A percentile compares a stretch with the other conserved stretches of the same genome.
Evolutionary conservation across 2,888 invertebrate genomes (phyloP).

Genomic region (Conomelus anceps): DNA sequence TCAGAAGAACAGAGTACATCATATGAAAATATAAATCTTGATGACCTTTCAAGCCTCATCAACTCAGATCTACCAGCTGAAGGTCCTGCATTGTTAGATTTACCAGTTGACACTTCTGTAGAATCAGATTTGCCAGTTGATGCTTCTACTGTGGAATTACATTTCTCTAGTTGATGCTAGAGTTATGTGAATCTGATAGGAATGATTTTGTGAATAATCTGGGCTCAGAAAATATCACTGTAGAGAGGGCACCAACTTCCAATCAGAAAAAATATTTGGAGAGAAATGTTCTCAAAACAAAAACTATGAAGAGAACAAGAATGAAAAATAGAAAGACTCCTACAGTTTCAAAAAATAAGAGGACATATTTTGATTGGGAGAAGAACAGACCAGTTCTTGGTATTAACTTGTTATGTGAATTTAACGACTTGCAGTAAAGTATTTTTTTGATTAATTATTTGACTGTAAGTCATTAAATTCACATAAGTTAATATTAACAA

Average conservation of each 20-base stretch:
- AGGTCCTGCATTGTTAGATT: too few relatives aligned
- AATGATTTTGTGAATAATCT: neutral
- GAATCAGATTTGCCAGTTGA: too few relatives aligned
- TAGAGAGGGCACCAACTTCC: neutral
- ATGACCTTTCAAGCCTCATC: neutral
- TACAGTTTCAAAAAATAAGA: too few relatives aligned
- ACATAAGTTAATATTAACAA: too few relatives aligned
- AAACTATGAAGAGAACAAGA: too few relatives aligned
- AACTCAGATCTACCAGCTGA: neutral
- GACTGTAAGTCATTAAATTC: too few relatives aligned
- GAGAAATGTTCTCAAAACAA: neutral
- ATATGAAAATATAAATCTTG: neutral
- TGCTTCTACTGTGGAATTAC: too few relatives aligned
- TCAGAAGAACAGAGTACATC: neutral
- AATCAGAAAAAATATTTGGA: neutral
- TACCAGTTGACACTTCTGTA: too few relatives aligned
- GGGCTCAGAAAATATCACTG: neutral
- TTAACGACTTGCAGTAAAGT: too few relatives aligned
- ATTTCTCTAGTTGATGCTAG: too few relatives aligned
- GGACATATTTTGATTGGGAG: neutral
- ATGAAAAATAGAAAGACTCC: neutral
- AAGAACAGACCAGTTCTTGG: neutral
- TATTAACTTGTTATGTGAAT: too few relatives aligned
- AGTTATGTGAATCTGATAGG: neutral
- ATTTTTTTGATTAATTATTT: too few relatives aligned